Evolutionary conservation across 2,888 invertebrate species (phyloP).

Genomic region (Cataglyphis altisquamis): DNA sequence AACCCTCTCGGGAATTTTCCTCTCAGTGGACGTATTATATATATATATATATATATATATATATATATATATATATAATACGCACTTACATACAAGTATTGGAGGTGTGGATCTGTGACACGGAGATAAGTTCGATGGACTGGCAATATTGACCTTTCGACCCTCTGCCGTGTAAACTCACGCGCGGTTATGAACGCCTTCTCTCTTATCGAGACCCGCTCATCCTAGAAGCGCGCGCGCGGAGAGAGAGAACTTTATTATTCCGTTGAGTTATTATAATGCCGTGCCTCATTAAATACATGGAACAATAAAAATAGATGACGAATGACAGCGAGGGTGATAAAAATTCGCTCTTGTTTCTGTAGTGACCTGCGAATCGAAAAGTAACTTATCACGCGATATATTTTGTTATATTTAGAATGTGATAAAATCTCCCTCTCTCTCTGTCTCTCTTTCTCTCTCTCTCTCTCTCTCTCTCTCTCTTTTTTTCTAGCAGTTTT

Average conservation of each 20-base stretch:
- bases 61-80: slow-evolving; percentile 27
- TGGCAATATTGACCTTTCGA: slow-evolving; percentile 76
- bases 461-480: too few relatives aligned
- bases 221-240: slow-evolving; percentile 48
- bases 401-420: slow-evolving; percentile 18
- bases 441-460: too few relatives aligned
- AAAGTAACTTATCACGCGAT: neutral
- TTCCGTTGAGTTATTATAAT: slow-evolving; percentile 50
- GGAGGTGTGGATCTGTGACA: slow-evolving; percentile 69
- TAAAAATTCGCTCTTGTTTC: slow-evolving; percentile 14
- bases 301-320: slow-evolving; percentile 31
- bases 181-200: slow-evolving; percentile 60
- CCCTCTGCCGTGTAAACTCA: slow-evolving; percentile 67
- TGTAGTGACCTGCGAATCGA: neutral
- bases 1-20: slow-evolving; percentile 66
- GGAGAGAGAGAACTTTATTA: slow-evolving; percentile 61
- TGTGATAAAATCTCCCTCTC: neutral
- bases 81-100: slow-evolving; percentile 45
- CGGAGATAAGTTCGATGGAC: slow-evolving; percentile 73
- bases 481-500: neutral
- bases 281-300: slow-evolving; percentile 25
- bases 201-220: slow-evolving; percentile 59
- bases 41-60: slow-evolving; percentile 19
- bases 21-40: slow-evolving; percentile 32
- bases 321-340: neutral